Base-by-base conservation (phyloP, 2,113 vertebrate genomes). In the Petrocephalus zakoni region DNA sequence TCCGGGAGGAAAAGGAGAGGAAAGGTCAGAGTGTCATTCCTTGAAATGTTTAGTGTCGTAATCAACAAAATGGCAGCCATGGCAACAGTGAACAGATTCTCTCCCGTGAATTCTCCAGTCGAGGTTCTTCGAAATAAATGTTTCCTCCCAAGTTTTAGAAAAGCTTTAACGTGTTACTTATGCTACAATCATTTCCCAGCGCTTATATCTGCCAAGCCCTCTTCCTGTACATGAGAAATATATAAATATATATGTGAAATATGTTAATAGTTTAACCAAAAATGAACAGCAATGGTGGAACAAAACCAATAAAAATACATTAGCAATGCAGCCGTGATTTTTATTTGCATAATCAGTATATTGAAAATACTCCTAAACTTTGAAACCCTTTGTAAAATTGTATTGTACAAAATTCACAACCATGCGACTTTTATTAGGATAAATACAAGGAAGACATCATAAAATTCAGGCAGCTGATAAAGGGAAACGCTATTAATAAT, bases 1-100 rank as follows among this genome's bases (percentile, higher is more conserved):
- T 95, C 95, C 97, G 97, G 89, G 55, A 94, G 95, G 81, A 89
- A 37, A 11, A 68, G 61, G 10, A 25, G 61, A 64, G 1, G 25
- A 68, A 10, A 29, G 61, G 61, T 10, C 61, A 29, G 61, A 68
- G 61, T 29, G n/a, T 68, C 25, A 68, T 68, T 25, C 61, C 61
- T 2, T 29, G n/a, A 25, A 29, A 64, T 29, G n/a, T 13, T 64
- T 68, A 29, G 25, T 10, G 29, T 68, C 25, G 61, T 5, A 68
- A 29, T 29, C 61, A 68, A 68, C n/a, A 29, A 29, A 29, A 10
- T 1, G 61, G 61, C 4, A 68, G 29, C 61, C 61, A 29, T 68
- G n/a, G 9, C 61, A 68, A 68, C 25, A 68, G n/a, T 29, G 61
- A 68, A 13, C 11, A n/a, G n/a, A 64, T 29, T 25, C 9, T 64